Evolutionary conservation across 2,797 vertebrate species (phyloP), one percentile per base, ranked within the genome.

Genomic region (Melanitta fusca): DNA sequence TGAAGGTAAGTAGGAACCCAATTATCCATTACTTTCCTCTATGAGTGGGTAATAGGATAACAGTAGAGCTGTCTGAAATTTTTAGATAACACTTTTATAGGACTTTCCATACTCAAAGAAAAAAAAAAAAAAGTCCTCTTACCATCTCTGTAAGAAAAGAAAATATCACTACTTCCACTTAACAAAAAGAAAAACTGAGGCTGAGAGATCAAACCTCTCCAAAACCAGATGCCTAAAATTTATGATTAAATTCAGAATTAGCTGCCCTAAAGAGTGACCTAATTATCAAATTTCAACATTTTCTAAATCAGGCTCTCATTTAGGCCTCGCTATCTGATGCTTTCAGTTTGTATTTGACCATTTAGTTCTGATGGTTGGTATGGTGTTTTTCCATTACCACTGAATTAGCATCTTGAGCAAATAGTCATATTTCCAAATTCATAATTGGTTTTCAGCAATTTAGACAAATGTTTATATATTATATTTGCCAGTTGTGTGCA

Each of bases 1-100:
- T 45, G 60, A 91, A 88, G 66, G 72, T 93, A 95, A 93, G 83
- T 72, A 80, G 60, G 56, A 93, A 92, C 57, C 36, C 79, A 92
- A 92, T 97, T 96, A 96, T 47, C 89, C 84, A 91, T 79, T 66
- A 39, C 74, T 56, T 93, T 66, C 53, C 14, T 74, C 49, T 81
- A 36, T 88, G 72, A 93, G 47, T 86, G 54, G 62, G 28, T 72
- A 89, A 94, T 10, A 93, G 72, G 90, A 80, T 82, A 95, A 91
- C 38, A 73, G 14, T 43, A 58, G 27, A 93, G 57, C 60, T 65
- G 60, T 80, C 78, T 82, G 74, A 86, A 85, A 89, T 71, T 58
- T 53, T 66, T 84, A 93, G 84, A 13, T 88, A 94, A 82, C 1
- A 3, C 53, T 95, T 93, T 84, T 84, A 47, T 38, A 85, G 78